Base-by-base conservation (phyloP, 2,888 invertebrate genomes). In the Callosobruchus maculatus region DNA sequence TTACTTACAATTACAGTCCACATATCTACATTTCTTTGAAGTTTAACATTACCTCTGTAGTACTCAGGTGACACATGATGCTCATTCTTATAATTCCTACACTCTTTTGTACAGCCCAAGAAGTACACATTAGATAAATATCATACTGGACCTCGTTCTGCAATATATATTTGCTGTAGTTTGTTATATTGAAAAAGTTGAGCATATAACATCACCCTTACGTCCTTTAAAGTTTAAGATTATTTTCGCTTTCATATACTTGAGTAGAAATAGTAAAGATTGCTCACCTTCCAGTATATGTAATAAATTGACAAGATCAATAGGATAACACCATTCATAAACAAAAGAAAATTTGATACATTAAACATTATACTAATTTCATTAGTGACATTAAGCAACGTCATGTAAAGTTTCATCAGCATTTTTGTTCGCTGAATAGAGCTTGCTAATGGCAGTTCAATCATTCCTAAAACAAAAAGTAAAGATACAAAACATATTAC, bases 251-350 rank as follows among this genome's bases (percentile, higher is more conserved):
- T n/a, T n/a, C n/a, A n/a, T n/a, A n/a, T n/a, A n/a, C n/a, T n/a
- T n/a, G n/a, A n/a, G n/a, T n/a, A n/a, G n/a, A n/a, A n/a, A n/a
- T n/a, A n/a, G n/a, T n/a, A n/a, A n/a, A 26, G 7, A 70, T 71
- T 72, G 31, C 49, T 75, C 70, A 78, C 78, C 73, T 70, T 75
- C 79, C 79, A 80, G 70, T 80, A 80, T 21, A 73, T 70, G 71
- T 80, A 80, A 73, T 78, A 80, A 13, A 77, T 72, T 26, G 77
- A 68, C 71, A 75, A 80, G 2, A 79, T 71, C 30, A 76, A 66
- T 31, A 80, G 73, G 49, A 78, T 71, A 72, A 78, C 77, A 67
- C 77, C 75, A n/a, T 77, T 68, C 4, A 70, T 70, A 21, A 81
- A 76, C 22, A 71, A 71, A 66, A 75, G 70, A 22, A 78, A 31